These are phyloP conservation scores for Eulemur rubriventer DNA, from an alignment of 2,797 vertebrate species.

Conservation along the genomic window DNA sequence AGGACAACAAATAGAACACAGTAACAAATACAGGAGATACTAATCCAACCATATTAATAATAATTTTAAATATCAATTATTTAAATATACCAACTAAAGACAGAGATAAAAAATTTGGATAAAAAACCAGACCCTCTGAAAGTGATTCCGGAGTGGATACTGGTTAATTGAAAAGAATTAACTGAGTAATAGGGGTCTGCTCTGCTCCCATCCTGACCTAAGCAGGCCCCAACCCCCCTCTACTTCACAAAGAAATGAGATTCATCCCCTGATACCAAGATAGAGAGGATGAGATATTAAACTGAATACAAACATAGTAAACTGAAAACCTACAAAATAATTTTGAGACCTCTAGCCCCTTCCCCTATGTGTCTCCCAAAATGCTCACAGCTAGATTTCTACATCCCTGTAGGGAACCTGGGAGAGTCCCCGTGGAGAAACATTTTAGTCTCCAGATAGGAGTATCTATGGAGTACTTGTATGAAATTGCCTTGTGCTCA, in stretches of 20 bases:
- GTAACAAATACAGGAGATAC: neutral
- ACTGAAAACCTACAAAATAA: neutral
- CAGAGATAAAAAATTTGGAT: neutral
- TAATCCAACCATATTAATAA: neutral
- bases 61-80: neutral
- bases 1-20: neutral
- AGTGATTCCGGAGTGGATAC: too few species aligned
- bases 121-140: neutral
- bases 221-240: neutral
- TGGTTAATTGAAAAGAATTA: neutral
- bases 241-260: neutral
- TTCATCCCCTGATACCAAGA: neutral
- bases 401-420: neutral
- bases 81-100: neutral
- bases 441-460: neutral
- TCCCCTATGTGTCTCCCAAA: neutral
- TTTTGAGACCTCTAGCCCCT: neutral
- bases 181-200: neutral
- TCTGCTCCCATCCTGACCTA: neutral
- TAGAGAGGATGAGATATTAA: neutral
- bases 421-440: neutral
- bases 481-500: neutral
- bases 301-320: neutral
- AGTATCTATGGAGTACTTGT: neutral
- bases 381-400: neutral